Evolutionary conservation across 1,140 invertebrate genomes (phyloP).

Genomic region (Tetramorium alpestre): DNA sequence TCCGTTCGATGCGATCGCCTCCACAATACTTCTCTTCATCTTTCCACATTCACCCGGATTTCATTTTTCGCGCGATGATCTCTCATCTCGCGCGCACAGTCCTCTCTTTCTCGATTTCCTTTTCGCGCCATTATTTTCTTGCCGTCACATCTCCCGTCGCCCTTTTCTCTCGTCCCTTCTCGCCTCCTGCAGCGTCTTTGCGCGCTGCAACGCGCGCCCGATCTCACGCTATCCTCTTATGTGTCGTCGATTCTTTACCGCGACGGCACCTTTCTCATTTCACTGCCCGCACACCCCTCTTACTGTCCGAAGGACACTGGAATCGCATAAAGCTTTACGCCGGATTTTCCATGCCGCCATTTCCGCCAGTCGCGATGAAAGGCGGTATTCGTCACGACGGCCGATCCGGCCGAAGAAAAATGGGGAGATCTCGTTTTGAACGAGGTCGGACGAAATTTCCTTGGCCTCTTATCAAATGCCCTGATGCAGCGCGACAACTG

Average conservation of each 20-base stretch:
- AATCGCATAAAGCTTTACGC: conserved; percentile 63
- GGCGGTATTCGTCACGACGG: conserved; percentile 52
- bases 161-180: background rate
- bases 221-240: conserved; percentile 56
- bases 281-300: background rate
- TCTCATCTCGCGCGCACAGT: background rate
- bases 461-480: conserved; percentile 39
- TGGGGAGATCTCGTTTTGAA: conserved; percentile 42
- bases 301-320: conserved; percentile 60
- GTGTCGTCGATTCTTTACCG: conserved; percentile 57
- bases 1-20: conserved; percentile 21
- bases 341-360: conserved; percentile 63
- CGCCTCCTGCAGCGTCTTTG: background rate
- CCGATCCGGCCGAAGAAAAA: conserved; percentile 42
- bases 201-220: conserved; percentile 32
- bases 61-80: conserved; percentile 40
- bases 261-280: conserved; percentile 36
- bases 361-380: conserved; percentile 43
- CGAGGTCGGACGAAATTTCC: conserved; percentile 45
- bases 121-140: conserved; percentile 42
- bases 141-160: background rate
- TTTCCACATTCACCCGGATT: conserved; percentile 25
- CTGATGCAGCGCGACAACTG: background rate
- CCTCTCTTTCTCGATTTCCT: conserved; percentile 30
- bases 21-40: conserved; percentile 26